phyloP scores from a whole-genome alignment of 2,797 vertebrate genomes.

The Gymnopithys bicolor region DNA sequence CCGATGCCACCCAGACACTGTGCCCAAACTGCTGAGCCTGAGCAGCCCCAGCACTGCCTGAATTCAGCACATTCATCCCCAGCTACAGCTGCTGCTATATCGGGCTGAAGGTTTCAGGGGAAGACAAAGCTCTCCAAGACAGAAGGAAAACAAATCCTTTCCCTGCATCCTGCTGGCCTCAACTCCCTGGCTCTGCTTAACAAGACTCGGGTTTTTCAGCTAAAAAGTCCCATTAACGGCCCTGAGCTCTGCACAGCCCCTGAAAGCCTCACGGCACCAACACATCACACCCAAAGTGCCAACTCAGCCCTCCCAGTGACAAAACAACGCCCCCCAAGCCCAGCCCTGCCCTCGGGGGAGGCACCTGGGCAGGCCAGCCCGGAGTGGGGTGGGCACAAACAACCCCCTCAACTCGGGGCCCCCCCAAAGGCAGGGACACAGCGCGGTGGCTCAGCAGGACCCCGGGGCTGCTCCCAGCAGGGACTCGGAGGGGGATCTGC shows the following conservation, averaged over 20 bases:
- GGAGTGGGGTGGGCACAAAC: neutral
- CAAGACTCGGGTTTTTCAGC: neutral
- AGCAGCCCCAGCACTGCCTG: neutral
- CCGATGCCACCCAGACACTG: neutral
- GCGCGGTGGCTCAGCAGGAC: neutral
- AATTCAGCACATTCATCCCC: neutral
- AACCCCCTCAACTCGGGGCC: fast-evolving
- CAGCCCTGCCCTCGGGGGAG: neutral
- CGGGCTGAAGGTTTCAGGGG: neutral
- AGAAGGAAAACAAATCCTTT: neutral
- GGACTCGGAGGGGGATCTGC: too few species aligned
- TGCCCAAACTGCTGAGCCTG: too few species aligned
- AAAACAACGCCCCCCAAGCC: fast-evolving
- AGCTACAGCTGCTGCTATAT: neutral
- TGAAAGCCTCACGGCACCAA: fast-evolving
- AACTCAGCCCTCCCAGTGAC: fast-evolving
- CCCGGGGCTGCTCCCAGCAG: neutral
- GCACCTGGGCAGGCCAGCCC: neutral
- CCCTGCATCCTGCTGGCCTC: neutral
- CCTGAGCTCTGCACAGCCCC: neutral
- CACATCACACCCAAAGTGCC: neutral
- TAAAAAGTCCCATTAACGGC: neutral
- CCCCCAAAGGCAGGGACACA: neutral
- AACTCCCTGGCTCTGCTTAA: neutral
- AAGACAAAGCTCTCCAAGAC: neutral